Percentiles rank a stretch among this genome's conserved stretches.
Evolutionary conservation across 2,797 vertebrate genomes (phyloP).

Genomic region (Chelonia mydas): DNA sequence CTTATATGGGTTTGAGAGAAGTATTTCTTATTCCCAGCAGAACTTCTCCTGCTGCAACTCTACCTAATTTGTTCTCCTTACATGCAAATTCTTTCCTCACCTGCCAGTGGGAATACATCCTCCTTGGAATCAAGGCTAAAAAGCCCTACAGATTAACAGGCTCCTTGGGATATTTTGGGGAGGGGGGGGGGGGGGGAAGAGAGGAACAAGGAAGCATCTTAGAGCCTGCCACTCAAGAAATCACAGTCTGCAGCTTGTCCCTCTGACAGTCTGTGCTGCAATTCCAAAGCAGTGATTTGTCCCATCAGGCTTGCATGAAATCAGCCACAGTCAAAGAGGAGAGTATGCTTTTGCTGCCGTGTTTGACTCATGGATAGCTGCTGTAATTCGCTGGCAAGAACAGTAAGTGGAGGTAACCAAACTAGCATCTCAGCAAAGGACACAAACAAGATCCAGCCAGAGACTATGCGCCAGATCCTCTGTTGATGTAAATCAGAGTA

Average conservation of each 20-base stretch:
- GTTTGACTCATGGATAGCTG: not conserved
- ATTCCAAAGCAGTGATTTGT: not conserved
- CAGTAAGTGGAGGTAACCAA: not conserved
- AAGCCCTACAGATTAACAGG: not conserved
- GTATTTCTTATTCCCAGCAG: not conserved
- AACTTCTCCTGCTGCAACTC: not conserved
- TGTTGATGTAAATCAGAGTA: not conserved
- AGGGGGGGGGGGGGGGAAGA: rapidly evolving
- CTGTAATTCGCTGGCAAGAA: not conserved
- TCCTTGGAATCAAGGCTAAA: not conserved
- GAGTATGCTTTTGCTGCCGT: not conserved
- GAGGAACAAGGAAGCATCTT: not conserved
- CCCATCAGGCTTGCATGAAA: not conserved
- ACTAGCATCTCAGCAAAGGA: not conserved
- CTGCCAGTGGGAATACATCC: not conserved
- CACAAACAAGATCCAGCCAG: not conserved
- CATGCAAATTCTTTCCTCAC: not conserved
- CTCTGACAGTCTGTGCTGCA: not conserved
- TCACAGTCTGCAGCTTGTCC: not conserved
- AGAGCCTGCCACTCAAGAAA: not conserved
- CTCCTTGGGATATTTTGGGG: not conserved
- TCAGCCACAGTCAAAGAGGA: not conserved
- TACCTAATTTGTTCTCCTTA: not conserved
- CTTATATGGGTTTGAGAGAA: not conserved
- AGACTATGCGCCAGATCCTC: not conserved